Evolutionary conservation across 2,113 vertebrate genomes (phyloP).

Genomic region (Antechinus stuartii): DNA sequence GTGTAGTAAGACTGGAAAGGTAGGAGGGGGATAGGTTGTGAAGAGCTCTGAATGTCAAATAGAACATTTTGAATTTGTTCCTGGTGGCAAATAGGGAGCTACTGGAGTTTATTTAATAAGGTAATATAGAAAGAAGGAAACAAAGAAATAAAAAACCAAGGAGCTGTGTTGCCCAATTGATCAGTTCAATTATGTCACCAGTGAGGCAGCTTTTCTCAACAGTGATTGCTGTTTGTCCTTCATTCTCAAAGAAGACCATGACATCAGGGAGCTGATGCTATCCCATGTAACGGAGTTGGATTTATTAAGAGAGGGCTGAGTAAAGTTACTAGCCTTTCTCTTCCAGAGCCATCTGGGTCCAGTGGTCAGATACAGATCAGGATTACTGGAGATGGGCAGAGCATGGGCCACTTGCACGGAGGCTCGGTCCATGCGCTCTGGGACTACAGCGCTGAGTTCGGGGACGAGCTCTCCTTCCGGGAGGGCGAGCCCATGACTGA

Average conservation of each 20-base stretch:
- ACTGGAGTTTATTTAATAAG: not conserved
- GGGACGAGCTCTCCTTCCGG: conserved; percentile 91
- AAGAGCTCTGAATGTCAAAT: not conserved
- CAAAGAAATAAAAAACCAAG: too few relatives aligned
- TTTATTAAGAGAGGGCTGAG: too few relatives aligned
- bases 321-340: too few relatives aligned
- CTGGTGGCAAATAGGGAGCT: not conserved
- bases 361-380: too few relatives aligned
- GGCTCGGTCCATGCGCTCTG: conserved; percentile 92
- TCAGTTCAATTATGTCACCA: too few relatives aligned
- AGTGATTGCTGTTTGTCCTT: too few relatives aligned
- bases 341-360: too few relatives aligned
- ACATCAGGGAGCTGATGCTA: too few relatives aligned
- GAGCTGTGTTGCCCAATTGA: too few relatives aligned
- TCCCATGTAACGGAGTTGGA: too few relatives aligned
- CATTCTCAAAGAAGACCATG: too few relatives aligned
- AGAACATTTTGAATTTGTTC: not conserved
- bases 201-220: too few relatives aligned
- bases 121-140: not conserved
- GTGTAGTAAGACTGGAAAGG: not conserved
- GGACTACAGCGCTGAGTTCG: conserved; percentile 90
- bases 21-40: not conserved
- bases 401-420: conserved; percentile 90
- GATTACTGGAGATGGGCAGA: conserved; percentile 81
- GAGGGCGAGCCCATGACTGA: conserved; percentile 94